phyloP scores from a whole-genome alignment of 2,888 invertebrate genomes.

The Drosophila mimica region DNA sequence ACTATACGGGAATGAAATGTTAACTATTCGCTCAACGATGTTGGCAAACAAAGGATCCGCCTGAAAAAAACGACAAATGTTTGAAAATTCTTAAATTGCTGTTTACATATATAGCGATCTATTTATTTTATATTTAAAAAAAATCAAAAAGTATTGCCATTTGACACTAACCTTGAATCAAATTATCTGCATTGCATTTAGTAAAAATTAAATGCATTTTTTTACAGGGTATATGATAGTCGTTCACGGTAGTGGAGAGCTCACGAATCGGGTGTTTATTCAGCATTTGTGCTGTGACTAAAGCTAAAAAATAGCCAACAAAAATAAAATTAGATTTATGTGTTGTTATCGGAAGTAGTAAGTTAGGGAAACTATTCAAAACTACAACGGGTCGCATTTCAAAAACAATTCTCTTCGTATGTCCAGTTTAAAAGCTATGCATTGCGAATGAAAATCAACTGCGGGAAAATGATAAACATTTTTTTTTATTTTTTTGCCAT shows the following conservation, averaged over 20 bases:
- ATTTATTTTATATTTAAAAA: background rate
- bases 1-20: too few relatives aligned
- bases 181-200: background rate
- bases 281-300: background rate
- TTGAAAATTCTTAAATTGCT: background rate
- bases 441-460: background rate
- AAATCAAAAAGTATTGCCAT: background rate
- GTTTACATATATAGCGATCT: background rate
- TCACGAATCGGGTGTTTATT: background rate
- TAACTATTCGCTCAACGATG: too few relatives aligned
- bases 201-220: background rate
- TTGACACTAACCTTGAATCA: background rate
- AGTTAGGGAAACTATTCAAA: conserved; percentile 1
- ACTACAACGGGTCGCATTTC: background rate
- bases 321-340: conserved; percentile 1
- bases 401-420: background rate
- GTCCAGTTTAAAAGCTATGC: background rate
- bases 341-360: conserved; percentile 6
- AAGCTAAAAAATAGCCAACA: background rate
- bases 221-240: background rate
- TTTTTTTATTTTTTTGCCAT: background rate
- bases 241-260: background rate
- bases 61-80: background rate
- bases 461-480: background rate
- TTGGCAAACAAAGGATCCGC: too few relatives aligned